A percentile compares a stretch with the other conserved stretches of the same genome.
Conservation (phyloP, 1,140 invertebrate species). For the Drosophila micromelanica region DNA sequence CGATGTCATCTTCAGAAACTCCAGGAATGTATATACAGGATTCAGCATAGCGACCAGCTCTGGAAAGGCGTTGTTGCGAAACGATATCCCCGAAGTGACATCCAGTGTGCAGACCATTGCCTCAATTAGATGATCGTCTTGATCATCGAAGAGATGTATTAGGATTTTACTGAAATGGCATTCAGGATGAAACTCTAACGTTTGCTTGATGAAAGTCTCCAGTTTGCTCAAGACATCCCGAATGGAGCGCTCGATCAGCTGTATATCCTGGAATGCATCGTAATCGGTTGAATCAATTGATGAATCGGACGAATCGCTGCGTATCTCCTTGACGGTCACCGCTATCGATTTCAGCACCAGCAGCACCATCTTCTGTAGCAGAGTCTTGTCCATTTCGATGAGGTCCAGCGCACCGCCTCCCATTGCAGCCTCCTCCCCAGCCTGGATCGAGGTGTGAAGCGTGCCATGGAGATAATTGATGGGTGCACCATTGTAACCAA, state of each 20-base stretch:
- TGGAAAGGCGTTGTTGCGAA: conserved; percentile 91
- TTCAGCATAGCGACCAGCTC: conserved; percentile 92
- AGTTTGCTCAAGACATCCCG: conserved; percentile 92
- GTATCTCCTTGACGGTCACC: conserved; percentile 94
- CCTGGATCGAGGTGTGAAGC: conserved; percentile 48
- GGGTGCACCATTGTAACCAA: conserved; percentile 85
- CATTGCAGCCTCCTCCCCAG: conserved; percentile 43
- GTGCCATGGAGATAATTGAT: conserved; percentile 55
- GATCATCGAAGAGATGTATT: conserved; percentile 94
- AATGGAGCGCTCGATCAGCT: conserved; percentile 93
- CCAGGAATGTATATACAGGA: conserved; percentile 92
- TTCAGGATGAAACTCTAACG: conserved; percentile 94
- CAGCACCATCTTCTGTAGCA: conserved; percentile 93
- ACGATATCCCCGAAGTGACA: conserved; percentile 92
- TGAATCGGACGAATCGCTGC: conserved; percentile 92
- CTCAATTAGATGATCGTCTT: conserved; percentile 95
- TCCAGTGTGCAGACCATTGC: conserved; percentile 96
- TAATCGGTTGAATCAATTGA: conserved; percentile 92
- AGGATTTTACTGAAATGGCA: conserved; percentile 94
- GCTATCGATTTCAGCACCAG: conserved; percentile 94
- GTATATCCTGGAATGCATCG: conserved; percentile 95
- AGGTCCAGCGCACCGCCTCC: conserved; percentile 36
- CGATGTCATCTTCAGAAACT: conserved; percentile 92
- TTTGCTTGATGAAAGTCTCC: conserved; percentile 92
- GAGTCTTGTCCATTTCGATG: conserved; percentile 87